Evolutionary conservation across 1,140 invertebrate species (phyloP).

Genomic region (Pseudachorutes palmiensis): DNA sequence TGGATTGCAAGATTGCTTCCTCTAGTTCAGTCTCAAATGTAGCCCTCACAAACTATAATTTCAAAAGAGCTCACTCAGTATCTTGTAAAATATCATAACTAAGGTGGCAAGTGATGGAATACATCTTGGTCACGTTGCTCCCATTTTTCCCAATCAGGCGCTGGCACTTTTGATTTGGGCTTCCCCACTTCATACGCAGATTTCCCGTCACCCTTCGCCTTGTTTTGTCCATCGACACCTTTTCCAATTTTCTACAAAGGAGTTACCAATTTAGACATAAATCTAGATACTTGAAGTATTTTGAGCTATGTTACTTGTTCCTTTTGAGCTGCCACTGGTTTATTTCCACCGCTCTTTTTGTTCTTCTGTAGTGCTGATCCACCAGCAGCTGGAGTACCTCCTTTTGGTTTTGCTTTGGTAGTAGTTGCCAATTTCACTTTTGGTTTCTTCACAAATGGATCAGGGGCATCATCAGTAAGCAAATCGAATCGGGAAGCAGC

Average conservation of each 20-base stretch:
- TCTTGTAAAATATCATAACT: background rate
- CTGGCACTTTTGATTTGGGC: background rate
- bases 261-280: no score
- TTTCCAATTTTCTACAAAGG: no score
- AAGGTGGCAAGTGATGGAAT: background rate
- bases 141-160: constrained; percentile 19
- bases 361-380: background rate
- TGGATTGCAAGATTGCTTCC: constrained; percentile 57
- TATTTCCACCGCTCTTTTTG: background rate
- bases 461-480: background rate
- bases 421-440: background rate
- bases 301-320: no score
- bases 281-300: no score
- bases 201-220: background rate
- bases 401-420: background rate
- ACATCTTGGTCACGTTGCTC: constrained; percentile 22
- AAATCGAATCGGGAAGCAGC: background rate
- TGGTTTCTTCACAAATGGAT: background rate
- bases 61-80: background rate
- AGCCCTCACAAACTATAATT: constrained; percentile 51
- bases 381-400: no score
- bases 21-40: constrained; percentile 57
- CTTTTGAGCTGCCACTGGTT: no score
- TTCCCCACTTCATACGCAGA: background rate
- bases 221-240: background rate